Evolutionary conservation across 2,113 vertebrate genomes (phyloP), one percentile per base, ranked within the genome.

Genomic region (Paramormyrops kingsleyae): DNA sequence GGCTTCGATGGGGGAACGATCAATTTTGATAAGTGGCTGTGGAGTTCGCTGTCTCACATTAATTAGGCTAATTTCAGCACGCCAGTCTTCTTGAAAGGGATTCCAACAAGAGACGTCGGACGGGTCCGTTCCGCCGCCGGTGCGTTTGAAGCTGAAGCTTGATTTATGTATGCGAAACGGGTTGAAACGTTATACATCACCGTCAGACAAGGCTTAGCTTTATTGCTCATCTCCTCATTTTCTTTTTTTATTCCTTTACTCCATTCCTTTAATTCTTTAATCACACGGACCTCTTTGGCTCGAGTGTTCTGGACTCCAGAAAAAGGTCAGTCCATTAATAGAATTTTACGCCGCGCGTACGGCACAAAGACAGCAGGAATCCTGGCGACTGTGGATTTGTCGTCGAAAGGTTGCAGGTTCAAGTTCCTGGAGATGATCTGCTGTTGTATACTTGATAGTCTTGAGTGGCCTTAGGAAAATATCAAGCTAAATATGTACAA

Each of bases 1-100:
- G 50, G 31, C 96, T 97, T 97, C 97, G 96, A 97, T 97, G 96
- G 96, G 95, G 96, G 96, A 97, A 97, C 97, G 97, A 97, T 98
- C 97, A 97, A 97, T 97, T 97, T 31, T 97, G 96, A 97, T 97
- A 97, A 97, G 97, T 97, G 97, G 97, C 97, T 97, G 96, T 95
- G 96, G 96, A 95, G 96, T 96, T 97, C 96, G 97, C 97, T 98
- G 97, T 98, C 97, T 97, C 97, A 95, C 96, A 97, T 97, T 97
- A 97, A 98, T 97, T 97, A 97, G 96, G 96, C 97, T 97, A 97
- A 97, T 97, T 98, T 97, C 96, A 93, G 94, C 94, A 93, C 95
- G 96, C 97, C 97, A 95, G 96, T 96, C 97, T 97, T 96, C 94
- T 95, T 96, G 96, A 87, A 97, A 95, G 94, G 94, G 94, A 96